Percentiles rank a stretch among this genome's conserved stretches.
phyloP scores from a whole-genome alignment of 2,797 vertebrate species.

The Gallirallus australis region DNA sequence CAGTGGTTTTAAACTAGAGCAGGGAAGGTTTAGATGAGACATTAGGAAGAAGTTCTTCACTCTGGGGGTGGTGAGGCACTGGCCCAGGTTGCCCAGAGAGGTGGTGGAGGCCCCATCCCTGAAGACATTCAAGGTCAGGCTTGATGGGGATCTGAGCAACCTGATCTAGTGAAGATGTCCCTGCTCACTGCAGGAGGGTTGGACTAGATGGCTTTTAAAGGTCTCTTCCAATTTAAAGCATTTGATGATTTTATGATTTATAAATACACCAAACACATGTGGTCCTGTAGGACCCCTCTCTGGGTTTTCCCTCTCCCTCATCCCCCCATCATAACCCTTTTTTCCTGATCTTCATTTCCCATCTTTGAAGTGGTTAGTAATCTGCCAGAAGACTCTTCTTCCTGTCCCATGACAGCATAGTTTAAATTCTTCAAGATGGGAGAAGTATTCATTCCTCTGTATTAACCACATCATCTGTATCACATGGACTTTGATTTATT shows the following conservation, averaged over 20 bases:
- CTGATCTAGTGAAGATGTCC: too few species aligned
- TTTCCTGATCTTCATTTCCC: slow-evolving; percentile 3
- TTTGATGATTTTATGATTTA: neutral
- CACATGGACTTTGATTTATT: slow-evolving; percentile 34
- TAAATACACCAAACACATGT: neutral
- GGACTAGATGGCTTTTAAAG: too few species aligned
- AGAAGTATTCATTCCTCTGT: slow-evolving; percentile 10
- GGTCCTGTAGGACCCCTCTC: neutral
- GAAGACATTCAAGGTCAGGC: too few species aligned
- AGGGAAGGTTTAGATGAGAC: too few species aligned
- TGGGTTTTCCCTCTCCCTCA: neutral
- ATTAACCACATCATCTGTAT: neutral
- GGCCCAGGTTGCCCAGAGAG: too few species aligned
- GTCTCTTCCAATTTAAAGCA: too few species aligned
- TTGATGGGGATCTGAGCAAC: too few species aligned
- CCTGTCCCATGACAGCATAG: neutral
- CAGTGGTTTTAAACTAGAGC: too few species aligned
- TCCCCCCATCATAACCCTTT: neutral
- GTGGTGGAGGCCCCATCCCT: too few species aligned
- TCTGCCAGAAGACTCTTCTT: slow-evolving; percentile 10
- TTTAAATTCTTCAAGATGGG: neutral
- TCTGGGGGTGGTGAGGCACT: too few species aligned
- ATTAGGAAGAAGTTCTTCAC: too few species aligned
- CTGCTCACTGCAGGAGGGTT: too few species aligned
- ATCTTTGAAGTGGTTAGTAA: slow-evolving; percentile 31